Percentiles rank a stretch among this genome's conserved stretches.
phyloP scores from a whole-genome alignment of 2,888 invertebrate species.

The Pandemis heparana region DNA sequence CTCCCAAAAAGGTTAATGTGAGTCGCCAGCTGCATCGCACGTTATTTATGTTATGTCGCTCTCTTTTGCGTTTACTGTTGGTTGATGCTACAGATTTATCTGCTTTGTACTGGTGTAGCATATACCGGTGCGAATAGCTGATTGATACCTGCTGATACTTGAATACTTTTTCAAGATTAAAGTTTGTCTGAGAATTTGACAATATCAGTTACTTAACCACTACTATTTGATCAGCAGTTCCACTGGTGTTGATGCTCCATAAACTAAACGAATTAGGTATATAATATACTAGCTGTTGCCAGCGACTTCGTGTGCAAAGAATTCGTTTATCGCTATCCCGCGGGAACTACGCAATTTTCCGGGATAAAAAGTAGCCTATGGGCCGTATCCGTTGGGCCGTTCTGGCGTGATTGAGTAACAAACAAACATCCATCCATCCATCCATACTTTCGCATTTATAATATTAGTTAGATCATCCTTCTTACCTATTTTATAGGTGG shows the following conservation, averaged over 20 bases:
- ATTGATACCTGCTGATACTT: background rate
- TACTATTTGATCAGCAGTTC: background rate
- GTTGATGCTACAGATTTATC: background rate
- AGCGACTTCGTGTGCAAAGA: too few species aligned
- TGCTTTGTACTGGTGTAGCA: background rate
- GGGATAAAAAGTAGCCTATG: too few species aligned
- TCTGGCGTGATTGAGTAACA: too few species aligned
- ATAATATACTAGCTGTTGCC: too few species aligned
- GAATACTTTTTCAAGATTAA: background rate
- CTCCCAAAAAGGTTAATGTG: conserved; percentile 21
- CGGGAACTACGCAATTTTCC: too few species aligned
- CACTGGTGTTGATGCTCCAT: background rate
- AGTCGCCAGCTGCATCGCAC: background rate
- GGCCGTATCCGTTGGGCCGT: too few species aligned
- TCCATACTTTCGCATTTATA: too few species aligned
- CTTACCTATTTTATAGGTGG: background rate
- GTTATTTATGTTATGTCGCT: conserved; percentile 8
- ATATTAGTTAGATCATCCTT: too few species aligned
- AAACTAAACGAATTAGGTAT: too few species aligned
- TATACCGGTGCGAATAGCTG: background rate
- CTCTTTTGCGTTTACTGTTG: background rate
- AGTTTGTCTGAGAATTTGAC: background rate
- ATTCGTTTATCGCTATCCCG: too few species aligned
- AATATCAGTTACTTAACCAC: background rate
- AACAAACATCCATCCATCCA: too few species aligned